Evolutionary conservation across 2,888 invertebrate species (phyloP).

Genomic region (Maniola hyperantus): DNA sequence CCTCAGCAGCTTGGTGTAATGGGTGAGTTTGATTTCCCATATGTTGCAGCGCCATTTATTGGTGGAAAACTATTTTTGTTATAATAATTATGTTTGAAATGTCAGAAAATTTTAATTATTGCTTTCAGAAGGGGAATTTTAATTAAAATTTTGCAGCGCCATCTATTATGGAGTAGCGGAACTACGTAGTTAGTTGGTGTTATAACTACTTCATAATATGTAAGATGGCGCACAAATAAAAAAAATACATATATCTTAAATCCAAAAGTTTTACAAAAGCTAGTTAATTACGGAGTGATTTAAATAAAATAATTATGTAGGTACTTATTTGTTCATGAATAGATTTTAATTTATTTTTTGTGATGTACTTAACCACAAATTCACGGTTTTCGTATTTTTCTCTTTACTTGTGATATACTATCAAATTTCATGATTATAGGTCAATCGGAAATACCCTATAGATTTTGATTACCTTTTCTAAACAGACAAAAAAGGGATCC

Average conservation of each 20-base stretch:
- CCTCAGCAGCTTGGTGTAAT: constrained; percentile 95
- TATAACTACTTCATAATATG: constrained; percentile 5
- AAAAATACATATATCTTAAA: background rate
- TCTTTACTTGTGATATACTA: too few relatives aligned
- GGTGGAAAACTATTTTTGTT: constrained; percentile 32
- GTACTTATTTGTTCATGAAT: too few relatives aligned
- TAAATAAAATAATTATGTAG: too few relatives aligned
- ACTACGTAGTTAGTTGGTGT: constrained; percentile 30
- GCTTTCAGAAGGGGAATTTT: constrained; percentile 3
- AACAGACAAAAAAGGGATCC: too few relatives aligned
- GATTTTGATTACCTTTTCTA: too few relatives aligned
- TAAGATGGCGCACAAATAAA: constrained; percentile 40
- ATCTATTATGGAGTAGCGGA: constrained; percentile 59
- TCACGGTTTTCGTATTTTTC: too few relatives aligned
- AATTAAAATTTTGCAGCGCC: constrained; percentile 54
- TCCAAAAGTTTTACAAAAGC: too few relatives aligned
- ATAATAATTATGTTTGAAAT: background rate
- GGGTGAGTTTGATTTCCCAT: constrained; percentile 83
- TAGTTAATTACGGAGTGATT: too few relatives aligned
- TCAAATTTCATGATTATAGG: too few relatives aligned
- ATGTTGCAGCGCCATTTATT: constrained; percentile 47
- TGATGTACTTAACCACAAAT: too few relatives aligned
- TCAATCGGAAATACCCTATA: too few relatives aligned
- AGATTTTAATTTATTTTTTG: too few relatives aligned
- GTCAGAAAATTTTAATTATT: background rate